phyloP scores from a whole-genome alignment of 2,888 invertebrate genomes.

The Notodonta dromedarius region DNA sequence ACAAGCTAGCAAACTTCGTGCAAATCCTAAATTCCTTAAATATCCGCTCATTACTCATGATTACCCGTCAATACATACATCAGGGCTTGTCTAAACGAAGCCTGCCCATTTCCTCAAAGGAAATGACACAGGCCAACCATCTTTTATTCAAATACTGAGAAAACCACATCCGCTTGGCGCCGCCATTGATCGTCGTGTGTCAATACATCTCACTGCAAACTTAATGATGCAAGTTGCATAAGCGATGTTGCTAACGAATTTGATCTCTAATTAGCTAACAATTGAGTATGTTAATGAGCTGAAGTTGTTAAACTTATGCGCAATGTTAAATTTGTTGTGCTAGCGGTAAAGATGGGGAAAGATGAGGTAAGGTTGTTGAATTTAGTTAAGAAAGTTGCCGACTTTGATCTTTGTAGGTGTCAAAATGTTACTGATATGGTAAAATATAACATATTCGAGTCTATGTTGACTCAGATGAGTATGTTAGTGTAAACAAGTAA shows the following conservation, averaged over 20 bases:
- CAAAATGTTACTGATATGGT: slow-evolving; percentile 2
- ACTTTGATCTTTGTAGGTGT: neutral
- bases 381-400: slow-evolving; percentile 3
- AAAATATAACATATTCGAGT: neutral
- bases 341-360: neutral
- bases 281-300: neutral
- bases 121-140: slow-evolving; percentile 65
- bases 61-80: slow-evolving; percentile 20
- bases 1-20: neutral
- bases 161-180: slow-evolving; percentile 62
- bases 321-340: neutral
- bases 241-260: neutral
- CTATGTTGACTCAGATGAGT: neutral
- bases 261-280: neutral
- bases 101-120: slow-evolving; percentile 53
- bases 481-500: neutral
- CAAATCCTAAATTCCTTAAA: slow-evolving; percentile 11
- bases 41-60: slow-evolving; percentile 26
- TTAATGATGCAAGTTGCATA: slow-evolving; percentile 10
- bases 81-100: slow-evolving; percentile 31
- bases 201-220: slow-evolving; percentile 38
- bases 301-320: neutral
- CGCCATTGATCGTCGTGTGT: slow-evolving; percentile 52
- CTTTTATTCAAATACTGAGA: slow-evolving; percentile 64
- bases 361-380: neutral